Evolutionary conservation across 2,888 invertebrate species (phyloP), one percentile per base, ranked within the genome.

Genomic region (Odontocolon sp.): DNA sequence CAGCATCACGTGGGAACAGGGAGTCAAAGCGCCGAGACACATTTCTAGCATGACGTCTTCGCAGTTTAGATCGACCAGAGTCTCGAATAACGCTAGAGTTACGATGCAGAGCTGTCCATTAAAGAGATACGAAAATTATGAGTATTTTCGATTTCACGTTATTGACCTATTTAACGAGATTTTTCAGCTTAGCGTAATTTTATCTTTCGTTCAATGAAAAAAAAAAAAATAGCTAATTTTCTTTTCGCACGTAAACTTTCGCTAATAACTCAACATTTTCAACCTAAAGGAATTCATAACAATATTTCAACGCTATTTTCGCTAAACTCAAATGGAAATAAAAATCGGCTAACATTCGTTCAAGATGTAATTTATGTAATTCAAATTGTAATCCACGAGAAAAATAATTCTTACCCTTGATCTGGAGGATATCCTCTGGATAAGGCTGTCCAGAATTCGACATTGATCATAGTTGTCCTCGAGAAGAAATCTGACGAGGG

Each of bases 41-140:
- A 99, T 92, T 87, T 98, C 97, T 83, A 98, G 92, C 96, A 99
- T 97, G 50, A 99, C 94, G 90, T 99, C 99, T 91, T 99, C 99
- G 91, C 98, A 98, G 91, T 98, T 96, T 77, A 99, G 92, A 84
- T 96, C 95, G 61, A 99, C 93, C 75, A 99, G 92, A 0, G 98
- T 97, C 89, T 97, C 96, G 91, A 99, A 96, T 8, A 99, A 91
- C 0, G 97, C 95, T 83, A 99, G 91, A 0, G 98, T 96, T 6
- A 98, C 97, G 85, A 98, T 93, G 79, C 97, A 96, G 11, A 96
- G 91, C 94, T 95, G 92, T 72, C 87, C 78, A 11, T 8, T n/a
- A 45, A 57, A 67, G 5, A 45, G 38, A 56, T n/a, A n/a, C n/a
- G n/a, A n/a, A n/a, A n/a, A n/a, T n/a, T n/a, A n/a, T n/a, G n/a